Conservation (phyloP, 2,113 vertebrate species). For the Cavia aperea region DNA sequence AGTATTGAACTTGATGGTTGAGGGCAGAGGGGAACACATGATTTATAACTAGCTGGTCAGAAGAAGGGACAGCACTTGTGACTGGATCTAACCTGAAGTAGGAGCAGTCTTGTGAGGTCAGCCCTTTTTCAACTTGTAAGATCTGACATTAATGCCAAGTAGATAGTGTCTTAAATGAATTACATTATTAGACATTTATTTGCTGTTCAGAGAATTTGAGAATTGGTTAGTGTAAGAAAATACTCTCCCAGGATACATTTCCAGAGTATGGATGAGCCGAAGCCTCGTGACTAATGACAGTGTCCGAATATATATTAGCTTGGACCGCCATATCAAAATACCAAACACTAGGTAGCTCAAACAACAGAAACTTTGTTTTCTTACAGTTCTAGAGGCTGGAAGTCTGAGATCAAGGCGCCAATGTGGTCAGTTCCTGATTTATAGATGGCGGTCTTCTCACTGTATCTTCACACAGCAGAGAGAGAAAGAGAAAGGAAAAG, state of each 20-base stretch:
- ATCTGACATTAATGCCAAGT: not conserved
- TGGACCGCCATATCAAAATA: not conserved
- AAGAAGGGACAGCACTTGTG: not conserved
- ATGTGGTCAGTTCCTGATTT: not conserved
- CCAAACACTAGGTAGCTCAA: not conserved
- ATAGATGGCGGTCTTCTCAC: not conserved
- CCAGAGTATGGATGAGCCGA: not conserved
- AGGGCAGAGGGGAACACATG: not conserved
- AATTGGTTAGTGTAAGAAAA: not conserved
- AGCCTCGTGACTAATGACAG: not conserved
- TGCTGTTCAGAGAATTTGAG: not conserved
- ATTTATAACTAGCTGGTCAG: not conserved
- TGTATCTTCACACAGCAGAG: not conserved
- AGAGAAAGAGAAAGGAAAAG: not conserved
- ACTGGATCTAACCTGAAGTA: not conserved
- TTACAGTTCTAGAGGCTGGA: not conserved
- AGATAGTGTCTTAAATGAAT: not conserved
- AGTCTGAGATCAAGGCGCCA: not conserved
- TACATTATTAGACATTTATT: not conserved
- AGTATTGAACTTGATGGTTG: not conserved
- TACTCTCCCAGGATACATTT: not conserved
- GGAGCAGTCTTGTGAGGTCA: not conserved
- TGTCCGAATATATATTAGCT: not conserved
- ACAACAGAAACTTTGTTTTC: not conserved
- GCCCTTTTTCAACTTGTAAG: not conserved